Percentiles rank a stretch among this genome's conserved stretches.
These are phyloP conservation scores for Bradypodion pumilum DNA, from an alignment of 2,797 vertebrate species.

Conservation along the genomic window DNA sequence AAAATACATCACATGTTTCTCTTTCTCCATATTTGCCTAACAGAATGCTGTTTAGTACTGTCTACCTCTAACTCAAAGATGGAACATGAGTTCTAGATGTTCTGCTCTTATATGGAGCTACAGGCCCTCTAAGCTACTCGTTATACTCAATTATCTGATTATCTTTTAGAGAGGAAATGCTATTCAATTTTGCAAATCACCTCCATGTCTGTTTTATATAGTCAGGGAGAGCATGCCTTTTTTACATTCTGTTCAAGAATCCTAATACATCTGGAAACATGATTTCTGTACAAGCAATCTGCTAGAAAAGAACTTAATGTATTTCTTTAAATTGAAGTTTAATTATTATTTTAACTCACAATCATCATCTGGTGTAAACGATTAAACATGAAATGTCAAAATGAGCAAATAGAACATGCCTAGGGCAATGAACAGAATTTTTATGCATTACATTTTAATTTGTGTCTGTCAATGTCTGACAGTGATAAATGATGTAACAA, in stretches of 20 bases:
- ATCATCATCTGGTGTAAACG: slow-evolving; percentile 13
- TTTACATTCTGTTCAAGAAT: background rate
- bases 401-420: slow-evolving; percentile 28
- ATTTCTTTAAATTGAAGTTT: slow-evolving; percentile 15
- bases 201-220: background rate
- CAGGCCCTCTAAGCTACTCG: background rate
- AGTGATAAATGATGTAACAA: slow-evolving; percentile 21
- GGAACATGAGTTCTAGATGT: background rate
- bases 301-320: background rate
- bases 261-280: background rate
- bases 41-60: background rate
- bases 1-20: background rate
- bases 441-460: slow-evolving; percentile 37
- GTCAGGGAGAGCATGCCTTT: background rate
- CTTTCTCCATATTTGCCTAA: background rate
- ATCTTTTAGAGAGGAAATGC: background rate
- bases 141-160: background rate
- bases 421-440: slow-evolving; percentile 24
- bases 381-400: slow-evolving; percentile 30
- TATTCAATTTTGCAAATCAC: background rate
- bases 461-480: slow-evolving; percentile 39
- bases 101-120: background rate
- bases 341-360: background rate
- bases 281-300: background rate
- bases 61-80: background rate